Evolutionary conservation across 2,797 vertebrate species (phyloP), one percentile per base, ranked within the genome.

Genomic region (Gallinago solitaria): DNA sequence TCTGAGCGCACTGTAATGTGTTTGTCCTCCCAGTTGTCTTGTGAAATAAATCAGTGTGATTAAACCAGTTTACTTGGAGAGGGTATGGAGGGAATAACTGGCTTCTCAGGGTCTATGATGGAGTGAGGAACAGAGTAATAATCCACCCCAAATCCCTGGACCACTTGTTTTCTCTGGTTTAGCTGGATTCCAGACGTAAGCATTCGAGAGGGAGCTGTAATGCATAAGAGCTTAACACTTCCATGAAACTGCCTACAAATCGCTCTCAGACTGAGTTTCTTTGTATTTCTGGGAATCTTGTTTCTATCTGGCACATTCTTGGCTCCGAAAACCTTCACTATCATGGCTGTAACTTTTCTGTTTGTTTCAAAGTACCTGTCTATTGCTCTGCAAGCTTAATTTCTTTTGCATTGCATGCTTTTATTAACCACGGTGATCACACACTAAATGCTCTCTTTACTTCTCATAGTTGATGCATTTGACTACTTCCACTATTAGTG

Each of bases 1-100:
- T 7, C 25, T 3, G 35, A 53, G 43, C 3, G 50, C 2, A 0
- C 39, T 0, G 0, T 10, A 47, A 19, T 2, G 16, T 37, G 71
- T 21, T 59, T 47, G 79, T 53, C 30, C 23, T 67, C 39, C 16
- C 17, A 11, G 59, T 3, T 67, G 27, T 45, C 28, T 9, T 23
- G 45, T 3, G 59, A 17, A 12, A 20, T 3, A 45, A 24, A 30
- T 67, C 73, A 68, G 41, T 0, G 6, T 0, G 2, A 12, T 9
- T 27, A 63, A 45, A 35, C 81, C 5, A 11, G 1, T 28, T 16
- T 56, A 2, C 28, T 4, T 48, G 64, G 19, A 13, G 37, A 68
- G 39, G 21, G 7, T 54, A n/a, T n/a, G 48, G 47, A 54, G 75
- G 48, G 33, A 63, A 32, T 76, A 50, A 39, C 28, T 81, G 57